Evolutionary conservation across 2,113 vertebrate genomes (phyloP), one percentile per base, ranked within the genome.

Genomic region (Nicator chloris): DNA sequence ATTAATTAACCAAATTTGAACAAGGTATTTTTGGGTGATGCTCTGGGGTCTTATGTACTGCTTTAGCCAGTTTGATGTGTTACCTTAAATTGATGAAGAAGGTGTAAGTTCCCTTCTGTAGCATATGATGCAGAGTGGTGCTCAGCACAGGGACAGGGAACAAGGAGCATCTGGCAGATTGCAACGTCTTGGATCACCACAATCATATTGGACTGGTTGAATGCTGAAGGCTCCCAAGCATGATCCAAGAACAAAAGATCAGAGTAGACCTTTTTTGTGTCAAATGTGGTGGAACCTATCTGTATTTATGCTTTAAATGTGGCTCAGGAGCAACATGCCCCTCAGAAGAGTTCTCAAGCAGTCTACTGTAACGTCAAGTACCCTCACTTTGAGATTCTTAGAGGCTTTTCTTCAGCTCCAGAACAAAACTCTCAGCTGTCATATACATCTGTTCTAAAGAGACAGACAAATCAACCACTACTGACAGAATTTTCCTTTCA

Each of bases 351-450:
- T 57, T 83, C 40, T 56, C 33, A 59, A 72, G 24, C 22, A 73
- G 6, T 42, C 28, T 54, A 26, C 10, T 37, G 26, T 50, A 81
- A 50, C 18, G 47, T 15, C 22, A 61, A 39, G 12, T 16, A 82
- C 7, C 5, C 33, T 79, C 26, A 39, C 37, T 4, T 72, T 86
- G 26, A 0, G 0, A 28, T 49, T 27, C 40, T 37, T 56, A 33
- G 31, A 84, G 13, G 44, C 15, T 50, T 86, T 73, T 47, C 71
- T 75, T 71, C 76, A 68, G 23, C 11, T 75, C 18, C 8, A 35
- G 20, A 71, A n/a, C 0, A 0, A 37, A 81, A 40, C 33, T 37
- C 24, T 70, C 23, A 33, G 33, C 39, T 49, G 37, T 16, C 1
- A 2, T 3, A 42, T 15, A 35, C 11, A 75, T 39, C 35, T 82